Base-by-base conservation (phyloP, 2,888 invertebrate genomes). In the Acronicta aceris region DNA sequence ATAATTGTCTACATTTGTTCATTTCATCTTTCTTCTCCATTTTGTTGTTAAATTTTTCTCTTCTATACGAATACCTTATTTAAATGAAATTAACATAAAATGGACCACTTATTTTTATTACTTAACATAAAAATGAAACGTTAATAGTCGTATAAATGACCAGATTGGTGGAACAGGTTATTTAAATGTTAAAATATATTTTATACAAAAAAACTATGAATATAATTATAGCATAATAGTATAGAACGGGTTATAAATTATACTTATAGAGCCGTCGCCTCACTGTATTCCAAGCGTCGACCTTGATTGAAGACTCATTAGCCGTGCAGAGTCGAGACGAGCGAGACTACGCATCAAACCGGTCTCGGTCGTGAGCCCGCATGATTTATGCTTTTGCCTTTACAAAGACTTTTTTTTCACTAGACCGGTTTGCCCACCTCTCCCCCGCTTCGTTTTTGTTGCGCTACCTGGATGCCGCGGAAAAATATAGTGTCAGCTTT, bases 281-380 rank as follows among this genome's bases (percentile, higher is more conserved):
- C 79, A 81, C 78, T 76, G 83, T 71, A 83, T 83, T 79, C 82
- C 77, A 85, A 79, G 81, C 84, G 74, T 82, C 87, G 92, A 92
- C 93, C 93, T 94, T 93, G 93, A 94, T 93, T 93, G 92, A 92
- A 92, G 91, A 87, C 90, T 92, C 91, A 92, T 93, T 92, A 92
- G 88, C 82, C 79, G 84, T 76, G 79, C 81, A 73, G 83, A 89
- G 86, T 81, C 87, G 81, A 89, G 86, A 81, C 77, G 78, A 73
- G 68, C 84, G 81, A 82, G 84, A 83, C 84, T 81, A 86, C 84
- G 80, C 83, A 81, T 77, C 79, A 81, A 88, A 90, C 90, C 90
- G 90, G 90, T 89, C 86, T 80, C 81, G 81, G 85, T 90, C 90
- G 89, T 90, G 92, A 90, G 88, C 87, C 89, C 84, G 88, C 90